These are phyloP conservation scores for Lasius fuliginosus DNA, from an alignment of 2,888 invertebrate genomes.

Conservation along the genomic window DNA sequence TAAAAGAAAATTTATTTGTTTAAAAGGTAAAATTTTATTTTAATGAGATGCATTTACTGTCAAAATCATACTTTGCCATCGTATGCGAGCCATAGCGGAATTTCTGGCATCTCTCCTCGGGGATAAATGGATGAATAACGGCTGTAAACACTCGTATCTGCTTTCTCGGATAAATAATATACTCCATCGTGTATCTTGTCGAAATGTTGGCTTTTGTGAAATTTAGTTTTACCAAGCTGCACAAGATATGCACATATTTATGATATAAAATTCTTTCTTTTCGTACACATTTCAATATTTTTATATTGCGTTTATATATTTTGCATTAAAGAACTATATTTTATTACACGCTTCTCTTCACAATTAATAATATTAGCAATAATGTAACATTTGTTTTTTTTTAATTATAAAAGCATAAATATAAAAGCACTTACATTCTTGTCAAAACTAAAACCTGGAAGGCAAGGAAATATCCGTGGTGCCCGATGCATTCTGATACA, in stretches of 20 bases:
- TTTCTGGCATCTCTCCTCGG: conserved; percentile 91
- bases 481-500: conserved; percentile 87
- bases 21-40: conserved; percentile 15
- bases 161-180: conserved; percentile 89
- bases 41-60: conserved; percentile 16
- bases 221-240: conserved; percentile 89
- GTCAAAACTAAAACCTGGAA: conserved; percentile 91
- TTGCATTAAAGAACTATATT: background rate
- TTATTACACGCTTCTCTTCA: background rate
- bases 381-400: background rate
- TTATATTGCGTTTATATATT: conserved; percentile 5
- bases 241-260: background rate
- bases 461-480: conserved; percentile 89
- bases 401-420: background rate
- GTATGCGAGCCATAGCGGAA: conserved; percentile 95
- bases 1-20: background rate
- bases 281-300: background rate
- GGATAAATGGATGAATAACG: conserved; percentile 91
- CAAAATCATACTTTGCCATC: conserved; percentile 91
- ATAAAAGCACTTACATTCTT: conserved; percentile 88
- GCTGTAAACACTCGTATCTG: conserved; percentile 88
- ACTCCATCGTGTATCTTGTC: conserved; percentile 88
- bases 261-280: background rate
- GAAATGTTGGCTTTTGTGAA: conserved; percentile 89
- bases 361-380: background rate